Conservation (phyloP, 2,797 vertebrate species). For the Anableps anableps region DNA sequence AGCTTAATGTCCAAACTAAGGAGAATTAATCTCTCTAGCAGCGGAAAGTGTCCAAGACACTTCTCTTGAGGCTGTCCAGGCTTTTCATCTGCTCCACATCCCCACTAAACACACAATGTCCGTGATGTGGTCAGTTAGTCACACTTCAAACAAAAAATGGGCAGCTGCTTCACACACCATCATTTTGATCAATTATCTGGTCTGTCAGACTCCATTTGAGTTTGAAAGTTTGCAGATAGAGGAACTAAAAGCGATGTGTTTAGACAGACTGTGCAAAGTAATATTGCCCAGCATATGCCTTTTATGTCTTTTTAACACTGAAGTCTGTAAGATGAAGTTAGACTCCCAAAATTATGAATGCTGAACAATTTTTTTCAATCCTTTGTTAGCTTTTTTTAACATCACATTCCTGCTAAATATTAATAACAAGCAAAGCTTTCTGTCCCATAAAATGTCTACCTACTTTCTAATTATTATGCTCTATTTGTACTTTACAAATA, state of each 20-base stretch:
- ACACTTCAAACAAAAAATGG: conserved; percentile 3
- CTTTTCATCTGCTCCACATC: conserved; percentile 4
- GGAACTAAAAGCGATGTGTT: not conserved
- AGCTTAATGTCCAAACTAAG: not conserved
- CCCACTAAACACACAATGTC: not conserved
- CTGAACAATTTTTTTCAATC: not conserved
- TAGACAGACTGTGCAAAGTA: not conserved
- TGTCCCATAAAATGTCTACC: not conserved
- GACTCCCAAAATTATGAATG: not conserved
- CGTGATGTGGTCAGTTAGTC: not conserved
- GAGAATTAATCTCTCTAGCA: not conserved
- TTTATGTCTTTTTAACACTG: not conserved
- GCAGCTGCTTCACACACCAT: not conserved
- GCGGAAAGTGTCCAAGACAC: not conserved
- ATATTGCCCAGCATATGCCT: not conserved
- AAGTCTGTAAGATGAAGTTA: not conserved
- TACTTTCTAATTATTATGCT: not conserved
- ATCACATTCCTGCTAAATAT: not conserved
- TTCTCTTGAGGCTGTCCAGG: not conserved
- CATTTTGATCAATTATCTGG: not conserved
- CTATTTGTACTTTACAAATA: not conserved
- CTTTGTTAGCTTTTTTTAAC: not conserved
- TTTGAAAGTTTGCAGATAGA: not conserved
- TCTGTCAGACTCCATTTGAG: not conserved
- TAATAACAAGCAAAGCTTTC: not conserved